Base-by-base conservation (phyloP, 2,888 invertebrate genomes). In the Podabrus alpinus region DNA sequence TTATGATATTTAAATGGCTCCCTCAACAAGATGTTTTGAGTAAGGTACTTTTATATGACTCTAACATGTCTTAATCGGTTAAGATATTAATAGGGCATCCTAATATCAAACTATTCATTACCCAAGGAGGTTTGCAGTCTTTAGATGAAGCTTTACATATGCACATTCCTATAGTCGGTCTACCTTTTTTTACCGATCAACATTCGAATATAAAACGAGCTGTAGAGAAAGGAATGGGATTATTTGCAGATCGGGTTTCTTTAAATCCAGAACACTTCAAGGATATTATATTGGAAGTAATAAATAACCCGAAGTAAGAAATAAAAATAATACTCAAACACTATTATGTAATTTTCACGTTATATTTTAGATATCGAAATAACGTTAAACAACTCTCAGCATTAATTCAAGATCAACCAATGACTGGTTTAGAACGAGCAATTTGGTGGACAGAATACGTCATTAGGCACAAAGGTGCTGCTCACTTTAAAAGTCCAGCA, bases 1-100 rank as follows among this genome's bases (percentile, higher is more conserved):
- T 89, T 1, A 81, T 82, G 73, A 82, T 87, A 16, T 76, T 79
- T 3, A 86, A 87, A 73, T 89, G 88, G 87, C 77, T 86, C 15
- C 86, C 88, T 1, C 88, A 88, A 77, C 86, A 86, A 76, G 87
- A 86, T 74, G 78, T 88, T 15, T 77, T 87, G 16, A 81, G 86
- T 86, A 80, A 81, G 45, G 1, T n/a, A 45, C 7, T 45, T 1
- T 45, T 5, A n/a, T 9, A n/a, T n/a, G n/a, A 13, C 9, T 45
- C n/a, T n/a, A 45, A 45, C 1, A 45, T n/a, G n/a, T n/a, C n/a
- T n/a, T n/a, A n/a, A n/a, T n/a, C n/a, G n/a, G n/a, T n/a, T n/a
- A n/a, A n/a, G n/a, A n/a, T n/a, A n/a, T n/a, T 19, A 25, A 25
- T 11, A 25, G 29, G 29, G 1, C 29, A 29, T 29, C 29, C 29